Evolutionary conservation across 2,113 vertebrate genomes (phyloP).

Genomic region (Greenwoodochromis staneri): DNA sequence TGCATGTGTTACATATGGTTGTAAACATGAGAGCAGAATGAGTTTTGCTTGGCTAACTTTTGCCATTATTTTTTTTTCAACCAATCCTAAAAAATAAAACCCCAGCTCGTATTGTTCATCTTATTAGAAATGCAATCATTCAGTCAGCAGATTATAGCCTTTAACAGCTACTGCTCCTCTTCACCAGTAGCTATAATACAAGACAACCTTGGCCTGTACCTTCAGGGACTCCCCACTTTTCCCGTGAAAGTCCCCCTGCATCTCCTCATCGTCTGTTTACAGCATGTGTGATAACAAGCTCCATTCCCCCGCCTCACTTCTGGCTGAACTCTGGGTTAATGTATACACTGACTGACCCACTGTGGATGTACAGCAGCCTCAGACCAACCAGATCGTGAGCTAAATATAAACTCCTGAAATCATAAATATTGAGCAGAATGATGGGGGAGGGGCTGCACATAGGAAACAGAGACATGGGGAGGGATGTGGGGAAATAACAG

Average conservation of each 20-base stretch:
- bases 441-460: not conserved
- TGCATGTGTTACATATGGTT: not conserved
- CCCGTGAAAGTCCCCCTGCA: not conserved
- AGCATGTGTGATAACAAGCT: constrained; percentile 13
- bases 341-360: constrained; percentile 35
- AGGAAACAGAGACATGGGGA: not conserved
- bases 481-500: not conserved
- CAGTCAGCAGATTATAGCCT: not conserved
- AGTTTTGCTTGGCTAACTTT: not conserved
- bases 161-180: not conserved
- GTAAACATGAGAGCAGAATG: not conserved
- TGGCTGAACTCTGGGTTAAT: constrained; percentile 45
- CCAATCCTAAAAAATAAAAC: not conserved
- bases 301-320: constrained; percentile 14
- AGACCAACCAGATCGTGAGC: not conserved
- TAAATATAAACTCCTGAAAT: constrained; percentile 16
- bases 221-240: not conserved
- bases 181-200: not conserved
- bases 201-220: constrained; percentile 2
- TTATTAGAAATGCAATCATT: not conserved
- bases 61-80: not conserved
- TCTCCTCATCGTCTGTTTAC: constrained; percentile 43
- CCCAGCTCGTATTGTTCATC: not conserved
- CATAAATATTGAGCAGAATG: not conserved
- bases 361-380: not conserved